These are phyloP conservation scores for Epinotia nisella DNA, from an alignment of 2,888 invertebrate genomes.

Conservation along the genomic window DNA sequence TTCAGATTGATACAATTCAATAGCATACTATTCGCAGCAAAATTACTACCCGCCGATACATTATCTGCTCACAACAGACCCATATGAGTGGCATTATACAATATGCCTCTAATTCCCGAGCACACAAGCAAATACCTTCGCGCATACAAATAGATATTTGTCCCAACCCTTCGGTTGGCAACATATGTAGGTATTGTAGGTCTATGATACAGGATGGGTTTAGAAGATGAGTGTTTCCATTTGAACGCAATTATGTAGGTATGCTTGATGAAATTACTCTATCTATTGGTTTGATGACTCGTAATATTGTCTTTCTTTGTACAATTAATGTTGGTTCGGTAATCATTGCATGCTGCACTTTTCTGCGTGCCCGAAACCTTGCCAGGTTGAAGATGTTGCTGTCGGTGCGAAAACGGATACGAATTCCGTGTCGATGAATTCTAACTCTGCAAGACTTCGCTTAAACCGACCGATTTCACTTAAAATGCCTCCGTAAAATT, in stretches of 20 bases:
- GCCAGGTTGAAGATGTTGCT: no score
- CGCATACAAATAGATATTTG: conserved; percentile 44
- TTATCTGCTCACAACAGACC: conserved; percentile 32
- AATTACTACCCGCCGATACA: conserved; percentile 21
- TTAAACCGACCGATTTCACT: no score
- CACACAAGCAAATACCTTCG: conserved; percentile 35
- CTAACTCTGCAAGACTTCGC: no score
- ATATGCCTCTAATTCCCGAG: conserved; percentile 37
- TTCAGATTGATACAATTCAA: no score
- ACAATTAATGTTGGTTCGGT: no score
- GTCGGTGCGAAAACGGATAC: no score
- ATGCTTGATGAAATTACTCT: not conserved
- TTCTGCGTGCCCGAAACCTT: no score
- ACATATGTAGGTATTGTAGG: conserved; percentile 25
- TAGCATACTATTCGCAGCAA: not conserved
- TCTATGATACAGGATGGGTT: not conserved
- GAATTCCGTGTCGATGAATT: no score
- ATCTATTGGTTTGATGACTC: not conserved
- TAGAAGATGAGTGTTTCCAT: not conserved
- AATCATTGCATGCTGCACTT: no score
- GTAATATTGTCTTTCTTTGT: no score
- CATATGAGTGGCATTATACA: conserved; percentile 35
- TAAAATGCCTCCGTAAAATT: no score
- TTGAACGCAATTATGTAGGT: not conserved
- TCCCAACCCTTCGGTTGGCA: conserved; percentile 37